A percentile compares a stretch with the other conserved stretches of the same genome.
These are phyloP conservation scores for Lasiurus borealis DNA, from an alignment of 2,113 vertebrate genomes.

Conservation along the genomic window DNA sequence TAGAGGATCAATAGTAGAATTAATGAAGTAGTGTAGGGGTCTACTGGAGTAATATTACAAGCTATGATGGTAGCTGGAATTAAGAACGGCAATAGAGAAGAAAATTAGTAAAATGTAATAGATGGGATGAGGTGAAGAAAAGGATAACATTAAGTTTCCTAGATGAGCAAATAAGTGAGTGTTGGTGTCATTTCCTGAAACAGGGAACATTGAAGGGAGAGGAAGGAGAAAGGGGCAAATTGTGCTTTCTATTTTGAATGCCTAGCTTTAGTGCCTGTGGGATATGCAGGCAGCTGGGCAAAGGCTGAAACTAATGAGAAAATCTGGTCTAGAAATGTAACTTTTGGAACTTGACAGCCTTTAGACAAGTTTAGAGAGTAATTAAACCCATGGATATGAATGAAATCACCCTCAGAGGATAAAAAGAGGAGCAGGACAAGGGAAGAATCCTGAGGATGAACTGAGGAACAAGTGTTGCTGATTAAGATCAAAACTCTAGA, in stretches of 20 bases:
- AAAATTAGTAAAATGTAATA: neutral
- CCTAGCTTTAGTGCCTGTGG: neutral
- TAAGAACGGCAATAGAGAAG: neutral
- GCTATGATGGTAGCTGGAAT: neutral
- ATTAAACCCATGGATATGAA: neutral
- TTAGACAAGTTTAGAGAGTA: neutral
- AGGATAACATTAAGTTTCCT: neutral
- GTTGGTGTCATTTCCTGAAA: neutral
- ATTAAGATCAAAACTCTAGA: neutral
- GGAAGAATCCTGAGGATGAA: neutral
- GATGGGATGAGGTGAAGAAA: neutral
- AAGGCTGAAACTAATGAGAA: constrained; percentile 39
- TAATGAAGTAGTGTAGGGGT: neutral
- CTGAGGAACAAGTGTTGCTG: neutral
- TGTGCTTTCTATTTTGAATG: neutral
- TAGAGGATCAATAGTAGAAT: neutral
- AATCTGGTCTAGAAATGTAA: neutral
- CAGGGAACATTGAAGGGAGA: neutral
- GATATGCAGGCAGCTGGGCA: neutral
- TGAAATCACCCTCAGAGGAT: neutral
- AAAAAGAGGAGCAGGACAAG: too few species aligned
- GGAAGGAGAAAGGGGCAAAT: neutral
- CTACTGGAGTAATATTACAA: neutral
- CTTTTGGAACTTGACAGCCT: neutral
- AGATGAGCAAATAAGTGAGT: neutral